Base-by-base conservation (phyloP, 2,888 invertebrate species). In the Lysandra bellargus region DNA sequence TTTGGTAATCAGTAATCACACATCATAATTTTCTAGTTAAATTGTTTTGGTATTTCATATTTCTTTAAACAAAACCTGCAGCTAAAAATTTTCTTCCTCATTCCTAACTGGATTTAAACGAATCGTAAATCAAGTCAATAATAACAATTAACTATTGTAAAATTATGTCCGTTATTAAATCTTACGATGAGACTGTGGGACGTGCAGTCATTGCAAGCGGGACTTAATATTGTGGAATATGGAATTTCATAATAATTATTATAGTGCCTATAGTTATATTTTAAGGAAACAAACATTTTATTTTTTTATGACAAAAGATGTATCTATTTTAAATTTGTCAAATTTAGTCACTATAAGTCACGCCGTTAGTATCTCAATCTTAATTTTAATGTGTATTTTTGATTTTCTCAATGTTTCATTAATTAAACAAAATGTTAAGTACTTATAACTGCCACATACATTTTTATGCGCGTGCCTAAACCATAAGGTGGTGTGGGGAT, bases 161-260 rank as follows among this genome's bases (percentile, higher is more conserved):
- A 69, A 33, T 69, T 37, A 69, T 69, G 69, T 17, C 33, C 33
- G 69, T 69, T 69, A 33, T 69, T 69, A 69, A 33, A 69, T 37
- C 33, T 69, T 17, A 69, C 33, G 5, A 69, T 5, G 33, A 12
- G 14, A 69, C 14, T 69, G 69, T 14, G 17, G 33, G 33, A 23
- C 33, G 33, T 33, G 23, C 2, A 69, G 33, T 33, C 23, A 2
- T 33, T 69, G 33, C 14, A 33, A 69, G 64, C 64, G 64, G 33
- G 69, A 69, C 69, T 12, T 37, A 37, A 57, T 57, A 17, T 57
- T 57, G 57, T 33, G 17, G 14, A 6, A 60, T 57, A 53, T 37
- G 30, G 23, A 64, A 64, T 30, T 64, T 64, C 7, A 30, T 64
- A 30, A 64, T 64, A 12, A 64, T 23, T 30, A 64, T 30, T 23